Conservation (phyloP, 2,797 vertebrate species). For the Oceanodroma leucorhoa region DNA sequence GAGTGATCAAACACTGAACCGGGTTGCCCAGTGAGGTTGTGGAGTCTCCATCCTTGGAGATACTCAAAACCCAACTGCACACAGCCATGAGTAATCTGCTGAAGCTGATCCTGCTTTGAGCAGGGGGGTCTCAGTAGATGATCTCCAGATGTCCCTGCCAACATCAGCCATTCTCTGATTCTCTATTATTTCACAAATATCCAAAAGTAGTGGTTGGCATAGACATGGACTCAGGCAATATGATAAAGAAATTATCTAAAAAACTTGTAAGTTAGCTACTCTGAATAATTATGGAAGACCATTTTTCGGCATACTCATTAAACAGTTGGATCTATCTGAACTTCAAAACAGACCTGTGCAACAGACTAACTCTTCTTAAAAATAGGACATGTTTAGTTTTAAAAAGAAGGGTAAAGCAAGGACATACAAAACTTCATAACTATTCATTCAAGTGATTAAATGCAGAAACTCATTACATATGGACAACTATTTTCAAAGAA, state of each 20-base stretch:
- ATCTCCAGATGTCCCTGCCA: not conserved
- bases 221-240: not conserved
- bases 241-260: not conserved
- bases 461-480: not conserved
- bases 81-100: not conserved
- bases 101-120: not conserved
- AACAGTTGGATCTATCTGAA: not conserved
- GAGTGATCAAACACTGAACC: not conserved
- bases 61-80: not conserved
- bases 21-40: not conserved
- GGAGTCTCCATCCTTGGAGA: not conserved
- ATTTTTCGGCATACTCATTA: not conserved
- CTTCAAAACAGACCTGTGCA: not conserved
- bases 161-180: not conserved
- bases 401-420: not conserved
- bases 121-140: not conserved
- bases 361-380: not conserved
- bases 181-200: not conserved
- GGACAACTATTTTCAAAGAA: not conserved
- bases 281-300: not conserved
- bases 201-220: not conserved
- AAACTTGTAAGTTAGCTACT: not conserved
- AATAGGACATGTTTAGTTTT: not conserved
- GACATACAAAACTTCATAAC: not conserved
- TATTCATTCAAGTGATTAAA: not conserved